Base-by-base conservation (phyloP, 2,888 invertebrate genomes). In the Venustoraphidia nigricollis region DNA sequence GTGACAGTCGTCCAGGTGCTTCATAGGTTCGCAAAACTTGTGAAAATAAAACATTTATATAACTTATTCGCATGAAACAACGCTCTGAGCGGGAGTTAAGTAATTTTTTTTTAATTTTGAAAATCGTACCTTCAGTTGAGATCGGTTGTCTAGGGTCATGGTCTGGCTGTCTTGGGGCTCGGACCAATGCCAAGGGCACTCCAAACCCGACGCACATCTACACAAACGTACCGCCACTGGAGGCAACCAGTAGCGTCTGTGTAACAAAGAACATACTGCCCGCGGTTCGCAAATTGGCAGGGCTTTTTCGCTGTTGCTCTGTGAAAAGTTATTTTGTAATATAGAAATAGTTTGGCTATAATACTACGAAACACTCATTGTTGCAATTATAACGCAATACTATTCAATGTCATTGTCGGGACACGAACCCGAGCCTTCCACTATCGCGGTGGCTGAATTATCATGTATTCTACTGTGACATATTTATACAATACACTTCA, bases 271-370 rank as follows among this genome's bases (percentile, higher is more conserved):
- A 60, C 79, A 79, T 37, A 72, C 74, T 50, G 67, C 70, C 45
- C 62, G 55, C 13, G 53, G 55, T 8, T 52, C 56, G 58, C 81
- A 81, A 36, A 62, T 57, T 2, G 71, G 68, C 55, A 81, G 64
- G 50, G 77, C 72, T 53, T 75, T 69, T 62, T 80, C 79, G 56
- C 78, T 77, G 53, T 71, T 69, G 53, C 74, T 71, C 79, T 79
- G 54, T 11, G 45, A 44, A 44, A 42, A 48, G 51, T 43, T 17
- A 49, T 38, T 17, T 38, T 27, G 36, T 47, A n/a, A n/a, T n/a
- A n/a, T n/a, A n/a, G n/a, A n/a, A n/a, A n/a, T n/a, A n/a, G n/a
- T n/a, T n/a, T n/a, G n/a, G n/a, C n/a, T n/a, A n/a, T n/a, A n/a
- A n/a, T n/a, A n/a, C n/a, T n/a, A n/a, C n/a, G n/a, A n/a, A n/a